Conservation (phyloP, 2,113 vertebrate species). For the Sylvietta virens region DNA sequence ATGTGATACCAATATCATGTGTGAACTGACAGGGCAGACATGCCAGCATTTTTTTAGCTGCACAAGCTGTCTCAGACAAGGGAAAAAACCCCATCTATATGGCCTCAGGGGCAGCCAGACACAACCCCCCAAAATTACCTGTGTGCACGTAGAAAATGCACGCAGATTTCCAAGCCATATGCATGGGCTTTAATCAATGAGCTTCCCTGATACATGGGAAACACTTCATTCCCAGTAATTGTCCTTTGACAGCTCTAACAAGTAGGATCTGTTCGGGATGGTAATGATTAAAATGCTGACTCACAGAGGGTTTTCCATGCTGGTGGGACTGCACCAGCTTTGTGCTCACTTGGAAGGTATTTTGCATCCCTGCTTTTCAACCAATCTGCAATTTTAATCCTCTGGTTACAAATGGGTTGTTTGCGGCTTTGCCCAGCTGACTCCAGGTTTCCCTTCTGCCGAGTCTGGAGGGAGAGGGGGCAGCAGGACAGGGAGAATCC, state of each 20-base stretch:
- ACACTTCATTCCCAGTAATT: background rate
- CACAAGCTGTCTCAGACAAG: background rate
- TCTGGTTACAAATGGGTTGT: constrained; percentile 21
- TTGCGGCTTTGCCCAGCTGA: constrained; percentile 45
- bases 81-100: background rate
- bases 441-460: constrained; percentile 40
- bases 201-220: background rate
- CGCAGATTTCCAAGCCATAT: background rate
- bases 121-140: background rate
- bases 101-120: background rate
- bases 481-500: background rate
- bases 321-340: background rate
- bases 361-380: constrained; percentile 61
- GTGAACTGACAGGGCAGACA: constrained; percentile 15
- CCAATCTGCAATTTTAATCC: constrained; percentile 54
- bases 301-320: constrained; percentile 24
- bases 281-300: constrained; percentile 54
- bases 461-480: constrained; percentile 36
- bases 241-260: constrained; percentile 22
- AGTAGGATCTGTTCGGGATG: background rate
- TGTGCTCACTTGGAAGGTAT: constrained; percentile 59
- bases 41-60: background rate
- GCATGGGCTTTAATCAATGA: background rate
- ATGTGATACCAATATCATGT: background rate
- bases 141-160: background rate